A percentile compares a stretch with the other conserved stretches of the same genome.
These are phyloP conservation scores for Bombus fervidus DNA, from an alignment of 1,140 invertebrate species.

Conservation along the genomic window DNA sequence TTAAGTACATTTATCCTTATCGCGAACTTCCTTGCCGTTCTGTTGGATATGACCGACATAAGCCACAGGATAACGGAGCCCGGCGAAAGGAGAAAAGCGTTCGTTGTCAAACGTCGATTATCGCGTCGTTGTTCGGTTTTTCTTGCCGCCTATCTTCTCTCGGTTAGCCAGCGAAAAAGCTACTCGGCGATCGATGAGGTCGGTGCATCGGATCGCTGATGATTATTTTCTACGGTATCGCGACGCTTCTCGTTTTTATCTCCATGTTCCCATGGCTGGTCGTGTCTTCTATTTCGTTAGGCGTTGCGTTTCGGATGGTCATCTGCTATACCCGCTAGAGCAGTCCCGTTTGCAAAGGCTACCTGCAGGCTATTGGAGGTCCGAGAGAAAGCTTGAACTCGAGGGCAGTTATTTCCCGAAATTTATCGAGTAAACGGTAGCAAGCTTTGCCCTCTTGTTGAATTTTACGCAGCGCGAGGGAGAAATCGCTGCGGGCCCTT, in stretches of 20 bases:
- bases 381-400: not conserved
- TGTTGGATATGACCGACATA: conserved; percentile 36
- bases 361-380: not conserved
- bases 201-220: conserved; percentile 59
- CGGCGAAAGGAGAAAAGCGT: not conserved
- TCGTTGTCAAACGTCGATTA: conserved; percentile 45
- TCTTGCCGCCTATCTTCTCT: not conserved
- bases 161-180: conserved; percentile 5
- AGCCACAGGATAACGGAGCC: conserved; percentile 51
- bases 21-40: conserved; percentile 16
- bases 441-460: conserved; percentile 18
- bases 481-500: conserved; percentile 38
- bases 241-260: no score
- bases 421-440: conserved; percentile 43
- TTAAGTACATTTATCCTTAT: conserved; percentile 50
- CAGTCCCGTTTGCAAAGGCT: no score
- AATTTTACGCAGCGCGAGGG: not conserved
- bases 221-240: conserved; percentile 60
- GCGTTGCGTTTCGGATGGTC: no score
- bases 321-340: no score
- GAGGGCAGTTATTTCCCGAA: conserved; percentile 40
- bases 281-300: no score
- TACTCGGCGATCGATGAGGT: conserved; percentile 38
- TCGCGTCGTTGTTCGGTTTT: conserved; percentile 38
- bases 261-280: no score